Conservation (phyloP, 2,113 vertebrate genomes). For the Cairina moschata region DNA sequence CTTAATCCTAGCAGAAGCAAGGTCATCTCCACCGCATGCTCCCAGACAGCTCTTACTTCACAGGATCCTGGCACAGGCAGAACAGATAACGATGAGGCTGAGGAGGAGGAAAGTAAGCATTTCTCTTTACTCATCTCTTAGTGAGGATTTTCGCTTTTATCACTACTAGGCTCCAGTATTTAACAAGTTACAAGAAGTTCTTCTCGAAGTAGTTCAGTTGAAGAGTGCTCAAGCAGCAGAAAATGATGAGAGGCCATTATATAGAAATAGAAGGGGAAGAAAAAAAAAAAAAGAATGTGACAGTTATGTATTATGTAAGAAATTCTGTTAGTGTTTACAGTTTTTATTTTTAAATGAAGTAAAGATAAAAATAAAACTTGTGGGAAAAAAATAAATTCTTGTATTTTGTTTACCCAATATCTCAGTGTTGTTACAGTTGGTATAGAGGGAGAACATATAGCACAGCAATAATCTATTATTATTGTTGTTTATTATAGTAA, state of each 20-base stretch:
- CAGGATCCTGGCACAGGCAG: background rate
- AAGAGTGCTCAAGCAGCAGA: slow-evolving; percentile 5
- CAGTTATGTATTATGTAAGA: background rate
- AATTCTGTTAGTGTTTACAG: background rate
- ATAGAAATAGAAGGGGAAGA: background rate
- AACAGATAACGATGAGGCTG: background rate
- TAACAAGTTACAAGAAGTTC: background rate
- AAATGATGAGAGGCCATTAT: background rate
- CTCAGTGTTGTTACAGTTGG: background rate
- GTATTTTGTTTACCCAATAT: background rate
- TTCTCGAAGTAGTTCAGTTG: background rate
- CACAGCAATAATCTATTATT: background rate
- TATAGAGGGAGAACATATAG: background rate
- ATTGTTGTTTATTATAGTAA: background rate
- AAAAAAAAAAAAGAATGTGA: background rate
- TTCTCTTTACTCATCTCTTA: background rate
- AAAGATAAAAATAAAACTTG: slow-evolving; percentile 8
- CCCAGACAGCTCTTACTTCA: background rate
- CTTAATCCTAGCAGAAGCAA: background rate
- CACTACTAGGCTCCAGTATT: background rate
- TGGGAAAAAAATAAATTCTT: slow-evolving; percentile 4
- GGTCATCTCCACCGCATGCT: background rate
- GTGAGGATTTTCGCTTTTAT: background rate
- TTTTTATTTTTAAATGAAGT: background rate
- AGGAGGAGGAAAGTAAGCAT: background rate